phyloP scores from a whole-genome alignment of 2,888 invertebrate species.

The Caenorhabditis sp. region DNA sequence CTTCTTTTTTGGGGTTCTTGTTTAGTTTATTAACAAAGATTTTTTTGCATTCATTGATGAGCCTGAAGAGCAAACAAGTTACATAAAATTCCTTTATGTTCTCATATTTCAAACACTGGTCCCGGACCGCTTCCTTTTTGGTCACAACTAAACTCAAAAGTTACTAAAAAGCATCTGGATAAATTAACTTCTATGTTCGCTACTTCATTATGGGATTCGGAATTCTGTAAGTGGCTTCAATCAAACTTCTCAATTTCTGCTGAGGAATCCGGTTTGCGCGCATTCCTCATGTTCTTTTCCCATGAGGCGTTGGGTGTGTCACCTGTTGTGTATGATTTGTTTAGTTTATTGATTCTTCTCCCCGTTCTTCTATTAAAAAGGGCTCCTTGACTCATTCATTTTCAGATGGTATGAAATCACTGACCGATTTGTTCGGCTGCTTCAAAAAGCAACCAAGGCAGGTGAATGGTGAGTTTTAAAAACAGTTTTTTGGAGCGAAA shows the following conservation, averaged over 20 bases:
- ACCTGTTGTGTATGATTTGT: constrained; percentile 23
- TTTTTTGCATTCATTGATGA: constrained; percentile 8
- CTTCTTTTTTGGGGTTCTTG: not conserved
- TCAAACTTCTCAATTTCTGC: constrained; percentile 2
- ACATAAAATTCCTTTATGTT: not conserved
- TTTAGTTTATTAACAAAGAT: too few species aligned
- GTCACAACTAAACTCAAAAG: not conserved
- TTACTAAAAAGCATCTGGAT: not conserved
- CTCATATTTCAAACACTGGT: constrained; percentile 8
- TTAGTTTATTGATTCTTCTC: constrained; percentile 39
- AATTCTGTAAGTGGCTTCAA: constrained; percentile 20
- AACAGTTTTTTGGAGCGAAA: not conserved
- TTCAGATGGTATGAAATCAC: constrained; percentile 56
- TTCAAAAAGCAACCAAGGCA: constrained; percentile 23
- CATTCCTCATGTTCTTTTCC: constrained; percentile 9
- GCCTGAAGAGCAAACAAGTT: constrained; percentile 20
- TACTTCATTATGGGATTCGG: constrained; percentile 13
- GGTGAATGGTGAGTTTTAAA: not conserved
- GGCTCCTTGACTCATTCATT: not conserved
- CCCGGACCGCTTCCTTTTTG: not conserved
- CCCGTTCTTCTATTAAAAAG: not conserved
- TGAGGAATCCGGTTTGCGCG: constrained; percentile 29
- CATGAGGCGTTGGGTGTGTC: not conserved
- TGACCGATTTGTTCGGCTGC: constrained; percentile 45
- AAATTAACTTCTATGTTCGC: constrained; percentile 15